Evolutionary conservation across 2,113 vertebrate genomes (phyloP), one percentile per base, ranked within the genome.

Genomic region (Acrocephalus arundinaceus): DNA sequence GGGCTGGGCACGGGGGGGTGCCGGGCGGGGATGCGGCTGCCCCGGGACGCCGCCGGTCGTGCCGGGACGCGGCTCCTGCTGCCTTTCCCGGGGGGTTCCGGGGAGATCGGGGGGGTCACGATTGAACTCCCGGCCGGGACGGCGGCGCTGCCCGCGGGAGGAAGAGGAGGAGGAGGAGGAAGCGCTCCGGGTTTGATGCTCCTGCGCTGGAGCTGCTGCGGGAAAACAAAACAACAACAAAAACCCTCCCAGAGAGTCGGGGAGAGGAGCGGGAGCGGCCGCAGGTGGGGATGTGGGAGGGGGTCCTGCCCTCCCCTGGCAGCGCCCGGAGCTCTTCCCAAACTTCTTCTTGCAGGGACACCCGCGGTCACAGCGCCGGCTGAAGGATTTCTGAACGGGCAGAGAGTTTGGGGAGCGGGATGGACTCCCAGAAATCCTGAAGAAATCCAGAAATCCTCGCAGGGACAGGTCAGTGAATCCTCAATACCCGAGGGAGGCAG

Each of bases 331-430:
- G 49, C 0, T 13, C 13, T 31, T 1, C 19, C 74, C 33, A 0
- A 12, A 0, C 21, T 52, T 10, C 5, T 46, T 6, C 55, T 9
- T 3, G 4, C 90, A 82, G 93, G 15, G 11, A 4, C 35, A 0
- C 0, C 72, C 21, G 55, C 46, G 0, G 46, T 0, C 28, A 7
- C 3, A 24, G 0, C 55, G 45, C 6, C 14, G 20, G 0, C 0
- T 8, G 0, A 0, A 7, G 5, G 71, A 3, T 4, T 55, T 2
- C 43, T 0, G 61, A 3, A 0, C 43, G 43, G 35, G 82, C 59
- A 0, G 49, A 28, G 65, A 66, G 51, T 2, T 43, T 1, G 83
- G 61, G 30, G 5, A 23, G 71, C 51, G 71, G 43, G 62, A 51
- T 21, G 72, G 62, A 43, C 21, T 4, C 16, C 3, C 54, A 13